A percentile compares a stretch with the other conserved stretches of the same genome.
phyloP scores from a whole-genome alignment of 2,888 invertebrate species.

The Caenorhabditis macrosperma region DNA sequence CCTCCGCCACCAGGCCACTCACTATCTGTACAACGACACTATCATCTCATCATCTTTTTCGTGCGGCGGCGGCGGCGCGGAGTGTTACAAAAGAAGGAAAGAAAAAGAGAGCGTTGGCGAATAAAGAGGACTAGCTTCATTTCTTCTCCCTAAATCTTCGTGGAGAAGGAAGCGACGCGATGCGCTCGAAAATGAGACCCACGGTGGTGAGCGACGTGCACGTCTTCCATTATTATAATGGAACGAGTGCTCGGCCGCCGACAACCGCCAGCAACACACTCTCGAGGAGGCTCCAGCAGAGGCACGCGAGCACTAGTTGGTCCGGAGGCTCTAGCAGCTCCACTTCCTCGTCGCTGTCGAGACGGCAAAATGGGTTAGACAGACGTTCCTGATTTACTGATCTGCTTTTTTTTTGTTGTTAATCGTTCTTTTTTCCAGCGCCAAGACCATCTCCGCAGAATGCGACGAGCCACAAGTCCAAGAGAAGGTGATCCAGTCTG shows the following conservation, averaged over 20 bases:
- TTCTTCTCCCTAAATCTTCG: conserved; percentile 1
- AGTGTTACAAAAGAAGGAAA: conserved; percentile 15
- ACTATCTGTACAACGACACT: not conserved
- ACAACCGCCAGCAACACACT: conserved; percentile 28
- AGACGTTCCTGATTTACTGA: no score
- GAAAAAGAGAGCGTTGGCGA: not conserved
- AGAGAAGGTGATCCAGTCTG: conserved; percentile 88
- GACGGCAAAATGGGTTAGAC: conserved; percentile 23
- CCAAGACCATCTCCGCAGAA: conserved; percentile 93
- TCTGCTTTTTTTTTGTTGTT: not conserved
- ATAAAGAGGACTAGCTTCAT: not conserved
- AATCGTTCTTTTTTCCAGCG: conserved; percentile 83
- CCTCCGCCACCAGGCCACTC: no score
- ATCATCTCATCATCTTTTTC: conserved; percentile 9
- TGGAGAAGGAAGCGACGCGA: conserved; percentile 12
- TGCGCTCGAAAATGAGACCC: conserved; percentile 29
- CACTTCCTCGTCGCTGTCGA: conserved; percentile 32
- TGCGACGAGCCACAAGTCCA: conserved; percentile 87
- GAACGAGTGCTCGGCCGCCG: conserved; percentile 22
- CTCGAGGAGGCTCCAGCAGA: conserved; percentile 22
- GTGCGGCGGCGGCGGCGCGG: no score
- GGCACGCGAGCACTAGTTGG: conserved; percentile 34
- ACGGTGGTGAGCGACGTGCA: conserved; percentile 60
- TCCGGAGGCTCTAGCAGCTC: conserved; percentile 35
- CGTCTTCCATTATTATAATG: conserved; percentile 64